Conservation (phyloP, 2,888 invertebrate species). For the Matsumyia berberina region DNA sequence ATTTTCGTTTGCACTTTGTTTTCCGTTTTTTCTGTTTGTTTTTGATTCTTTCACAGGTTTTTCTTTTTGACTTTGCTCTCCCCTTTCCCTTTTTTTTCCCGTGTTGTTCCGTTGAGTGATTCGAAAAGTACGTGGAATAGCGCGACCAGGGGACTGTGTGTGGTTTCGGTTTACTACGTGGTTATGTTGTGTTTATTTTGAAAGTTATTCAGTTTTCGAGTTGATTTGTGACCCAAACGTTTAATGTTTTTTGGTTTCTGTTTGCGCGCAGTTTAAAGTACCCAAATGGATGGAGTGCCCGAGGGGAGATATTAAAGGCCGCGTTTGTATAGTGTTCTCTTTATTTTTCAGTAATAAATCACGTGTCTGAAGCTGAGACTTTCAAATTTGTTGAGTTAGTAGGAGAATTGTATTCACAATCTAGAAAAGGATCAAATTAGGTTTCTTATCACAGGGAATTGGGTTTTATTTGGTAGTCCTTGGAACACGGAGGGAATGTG, state of each 20-base stretch:
- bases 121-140: conserved; percentile 43
- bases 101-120: conserved; percentile 55
- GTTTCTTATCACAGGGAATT: neutral
- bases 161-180: conserved; percentile 11
- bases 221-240: conserved; percentile 25
- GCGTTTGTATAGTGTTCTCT: no score
- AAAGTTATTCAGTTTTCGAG: conserved; percentile 1
- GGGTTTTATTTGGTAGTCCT: no score
- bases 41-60: conserved; percentile 53
- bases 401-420: no score
- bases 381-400: neutral
- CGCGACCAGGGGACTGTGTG: neutral
- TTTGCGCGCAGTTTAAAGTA: conserved; percentile 20
- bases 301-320: conserved; percentile 30
- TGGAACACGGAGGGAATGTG: no score
- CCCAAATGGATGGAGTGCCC: neutral
- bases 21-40: conserved; percentile 28
- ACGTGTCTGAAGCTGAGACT: neutral
- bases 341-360: conserved; percentile 1
- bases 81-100: conserved; percentile 19
- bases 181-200: conserved; percentile 17
- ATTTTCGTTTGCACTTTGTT: conserved; percentile 29
- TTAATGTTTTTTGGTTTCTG: neutral
- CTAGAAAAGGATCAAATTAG: conserved; percentile 3
- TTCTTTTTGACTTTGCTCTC: conserved; percentile 51